Base-by-base conservation (phyloP, 1,140 invertebrate species). In the Papilio polyxenes region DNA sequence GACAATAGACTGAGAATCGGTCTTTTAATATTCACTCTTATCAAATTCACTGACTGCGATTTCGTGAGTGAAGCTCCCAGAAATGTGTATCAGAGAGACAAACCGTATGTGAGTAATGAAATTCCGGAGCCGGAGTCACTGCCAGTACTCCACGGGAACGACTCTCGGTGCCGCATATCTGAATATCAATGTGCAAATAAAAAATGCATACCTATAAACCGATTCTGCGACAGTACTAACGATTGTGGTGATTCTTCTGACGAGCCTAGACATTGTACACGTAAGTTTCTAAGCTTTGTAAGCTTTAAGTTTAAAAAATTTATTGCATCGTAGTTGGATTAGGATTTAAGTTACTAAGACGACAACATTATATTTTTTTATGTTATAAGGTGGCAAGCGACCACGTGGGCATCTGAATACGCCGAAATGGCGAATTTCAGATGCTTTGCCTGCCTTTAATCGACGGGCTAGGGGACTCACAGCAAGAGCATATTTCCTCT, bases 211-310 rank as follows among this genome's bases (percentile, higher is more conserved):
- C 96, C 97, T 79, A 95, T 97, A 78, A 97, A 97, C 93, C 96
- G 96, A 89, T 98, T 96, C 92, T 98, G 98, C 94, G 97, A 98
- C 91, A 96, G 96, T 84, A 95, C 96, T 82, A 97, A 98, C 92
- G 97, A 98, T 90, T 98, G 98, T 88, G 97, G 97, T 1, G 98
- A 98, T 90, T 96, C 96, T 49, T 97, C 96, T 62, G 98, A 98
- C 92, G 98, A 98, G 91, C 96, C 97, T 48, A 95, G 97, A 87
- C 97, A 97, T 91, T 98, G 98, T 90, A 97, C 97, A 92, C 97
- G 98, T 98, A 93, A 98, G 97, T 97, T 76, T 37, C 37, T 56
- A 37, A 20, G 7, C 31, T 44, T 37, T 44, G 37, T 74, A 74
- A 72, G 1, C 31, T 74, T 11, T 20, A n/a, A n/a, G 8, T n/a